A percentile compares a stretch with the other conserved stretches of the same genome.
Conservation (phyloP, 1,140 invertebrate genomes). For the Stegodyphus dumicola region DNA sequence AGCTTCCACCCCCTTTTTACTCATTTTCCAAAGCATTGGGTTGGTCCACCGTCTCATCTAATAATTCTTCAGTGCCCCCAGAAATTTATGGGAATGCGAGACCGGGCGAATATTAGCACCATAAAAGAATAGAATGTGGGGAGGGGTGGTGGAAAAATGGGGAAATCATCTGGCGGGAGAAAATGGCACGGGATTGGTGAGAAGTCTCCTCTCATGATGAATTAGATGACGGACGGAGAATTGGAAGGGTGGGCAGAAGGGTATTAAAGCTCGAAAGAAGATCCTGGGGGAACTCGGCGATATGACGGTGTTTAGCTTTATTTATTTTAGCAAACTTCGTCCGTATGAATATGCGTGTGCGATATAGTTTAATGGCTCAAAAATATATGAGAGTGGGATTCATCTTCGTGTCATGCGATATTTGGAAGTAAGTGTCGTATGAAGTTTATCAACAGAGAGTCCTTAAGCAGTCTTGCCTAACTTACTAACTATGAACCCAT, state of each 20-base stretch:
- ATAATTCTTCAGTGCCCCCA: constrained; percentile 43
- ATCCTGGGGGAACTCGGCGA: no score
- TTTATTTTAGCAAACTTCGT: no score
- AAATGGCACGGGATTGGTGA: constrained; percentile 21
- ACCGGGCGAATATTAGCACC: constrained; percentile 45
- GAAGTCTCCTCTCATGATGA: constrained; percentile 31
- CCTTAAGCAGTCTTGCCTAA: no score
- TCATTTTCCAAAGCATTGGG: constrained; percentile 48
- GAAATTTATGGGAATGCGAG: constrained; percentile 50
- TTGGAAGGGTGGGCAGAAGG: neutral
- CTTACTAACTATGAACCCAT: no score
- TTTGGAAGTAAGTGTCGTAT: no score
- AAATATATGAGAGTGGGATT: no score
- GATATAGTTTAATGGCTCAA: no score
- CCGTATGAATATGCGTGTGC: no score
- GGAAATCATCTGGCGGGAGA: constrained; percentile 39
- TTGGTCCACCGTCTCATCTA: constrained; percentile 32
- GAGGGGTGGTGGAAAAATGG: neutral
- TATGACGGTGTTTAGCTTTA: no score
- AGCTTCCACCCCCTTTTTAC: constrained; percentile 22
- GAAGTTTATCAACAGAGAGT: no score
- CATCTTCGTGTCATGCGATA: no score
- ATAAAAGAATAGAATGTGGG: constrained; percentile 47
- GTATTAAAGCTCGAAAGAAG: constrained; percentile 5
- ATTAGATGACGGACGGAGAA: constrained; percentile 19